Base-by-base conservation (phyloP, 2,113 vertebrate species). In the Crypturellus undulatus region DNA sequence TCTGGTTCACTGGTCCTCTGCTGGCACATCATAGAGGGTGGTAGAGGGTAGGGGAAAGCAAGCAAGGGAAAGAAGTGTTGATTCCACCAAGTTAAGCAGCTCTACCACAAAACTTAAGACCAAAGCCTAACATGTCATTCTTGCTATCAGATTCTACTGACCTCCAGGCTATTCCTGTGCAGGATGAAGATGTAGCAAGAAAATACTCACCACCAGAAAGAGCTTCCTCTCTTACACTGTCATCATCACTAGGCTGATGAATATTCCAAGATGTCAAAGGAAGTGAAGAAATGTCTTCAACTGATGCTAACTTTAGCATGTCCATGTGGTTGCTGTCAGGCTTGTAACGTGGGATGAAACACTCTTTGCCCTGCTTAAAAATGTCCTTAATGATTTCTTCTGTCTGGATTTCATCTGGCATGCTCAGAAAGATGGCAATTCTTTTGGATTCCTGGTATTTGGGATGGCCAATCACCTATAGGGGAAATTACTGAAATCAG, bases 261-360 rank as follows among this genome's bases (percentile, higher is more conserved):
- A 99, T 99, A 90, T 99, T 99, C 99, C 99, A 99, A 77, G 98
- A 98, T 0, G 99, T 99, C 89, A 98, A 93, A 30, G 98, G 98
- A 88, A 99, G 98, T 1, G 79, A 96, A 34, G 97, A 95, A 56
- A 99, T 97, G 89, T 99, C 99, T 80, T 98, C 97, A 36, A 97
- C 70, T 30, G 98, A 98, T 15, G 54, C 78, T 11, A 99, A 93
- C 64, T 96, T 98, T 81, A 99, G 83, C 99, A 99, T 99, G 95
- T 99, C 99, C 99, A 99, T 99, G 73, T 98, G 98, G 80, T 45
- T 98, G 96, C 98, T 98, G 72, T 95, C 79, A 63, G 93, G 87
- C 54, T 96, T 97, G 91, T 99, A 99, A 76, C 96, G 98, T 18
- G 99, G 99, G 88, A 99, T 98, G 87, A 99, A 99, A 96, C 99